phyloP scores from a whole-genome alignment of 2,888 invertebrate species.

The Mamestra brassicae region DNA sequence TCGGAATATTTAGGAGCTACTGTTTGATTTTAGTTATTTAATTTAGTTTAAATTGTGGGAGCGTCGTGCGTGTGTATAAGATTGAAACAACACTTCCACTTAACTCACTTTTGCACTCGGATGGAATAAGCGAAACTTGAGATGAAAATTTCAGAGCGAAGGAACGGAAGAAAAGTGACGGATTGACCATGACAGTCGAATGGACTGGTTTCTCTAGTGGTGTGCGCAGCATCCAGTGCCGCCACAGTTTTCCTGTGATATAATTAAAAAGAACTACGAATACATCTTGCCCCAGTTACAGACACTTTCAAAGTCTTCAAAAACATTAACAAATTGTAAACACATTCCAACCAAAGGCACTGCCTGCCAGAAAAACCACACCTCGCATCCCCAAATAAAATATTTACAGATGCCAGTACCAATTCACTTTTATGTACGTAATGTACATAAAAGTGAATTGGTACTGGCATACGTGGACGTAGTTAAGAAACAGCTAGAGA shows the following conservation, averaged over 20 bases:
- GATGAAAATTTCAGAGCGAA: no score
- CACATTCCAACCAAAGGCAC: constrained; percentile 15
- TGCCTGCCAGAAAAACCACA: constrained; percentile 9
- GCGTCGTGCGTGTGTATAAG: no score
- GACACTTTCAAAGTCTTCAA: neutral
- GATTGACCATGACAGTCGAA: no score
- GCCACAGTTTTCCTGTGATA: neutral
- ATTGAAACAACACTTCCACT: no score
- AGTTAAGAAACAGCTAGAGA: constrained; percentile 58
- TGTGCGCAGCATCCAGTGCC: no score
- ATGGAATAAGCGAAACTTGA: no score
- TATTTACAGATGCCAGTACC: constrained; percentile 55
- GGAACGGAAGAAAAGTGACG: no score
- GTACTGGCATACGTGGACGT: constrained; percentile 56
- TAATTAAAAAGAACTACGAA: neutral
- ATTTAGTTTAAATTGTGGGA: no score
- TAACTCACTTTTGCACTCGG: no score
- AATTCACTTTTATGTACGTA: constrained; percentile 57
- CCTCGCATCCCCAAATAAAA: constrained; percentile 36
- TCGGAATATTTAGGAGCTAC: no score
- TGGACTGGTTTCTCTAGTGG: no score
- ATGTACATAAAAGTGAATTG: constrained; percentile 58
- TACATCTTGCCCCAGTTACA: neutral
- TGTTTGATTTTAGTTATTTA: no score
- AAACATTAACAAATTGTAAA: constrained; percentile 5